Percentiles rank a stretch among this genome's conserved stretches.
Conservation (phyloP, 2,888 invertebrate genomes). For the Acanthococcus lagerstroemiae region DNA sequence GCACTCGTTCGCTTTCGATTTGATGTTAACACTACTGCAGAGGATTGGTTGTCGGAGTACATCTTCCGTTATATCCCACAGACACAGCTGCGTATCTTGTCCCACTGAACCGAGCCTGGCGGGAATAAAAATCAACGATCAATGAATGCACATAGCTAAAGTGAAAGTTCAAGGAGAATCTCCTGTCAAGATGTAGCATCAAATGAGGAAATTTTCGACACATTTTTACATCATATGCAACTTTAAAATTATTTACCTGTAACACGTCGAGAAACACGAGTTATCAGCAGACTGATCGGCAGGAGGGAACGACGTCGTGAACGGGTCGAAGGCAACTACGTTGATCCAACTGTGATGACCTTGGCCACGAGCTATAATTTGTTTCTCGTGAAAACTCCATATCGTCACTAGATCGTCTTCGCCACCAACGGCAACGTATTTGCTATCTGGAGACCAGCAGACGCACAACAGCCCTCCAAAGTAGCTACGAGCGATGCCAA, state of each 20-base stretch:
- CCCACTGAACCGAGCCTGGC: slow-evolving; percentile 80
- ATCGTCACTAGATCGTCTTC: slow-evolving; percentile 98
- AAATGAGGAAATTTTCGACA: no score
- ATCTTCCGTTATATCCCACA: slow-evolving; percentile 98
- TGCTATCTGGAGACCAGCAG: slow-evolving; percentile 95
- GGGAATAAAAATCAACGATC: background rate
- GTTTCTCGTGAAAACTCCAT: slow-evolving; percentile 83
- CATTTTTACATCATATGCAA: no score
- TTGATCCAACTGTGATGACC: slow-evolving; percentile 98
- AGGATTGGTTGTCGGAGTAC: slow-evolving; percentile 47
- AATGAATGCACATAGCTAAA: background rate
- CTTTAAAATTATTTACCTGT: no score
- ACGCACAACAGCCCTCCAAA: slow-evolving; percentile 97
- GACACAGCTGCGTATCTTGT: slow-evolving; percentile 93
- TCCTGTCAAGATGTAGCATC: no score
- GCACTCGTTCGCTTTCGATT: slow-evolving; percentile 21
- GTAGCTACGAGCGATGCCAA: slow-evolving; percentile 88
- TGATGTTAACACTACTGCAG: slow-evolving; percentile 20
- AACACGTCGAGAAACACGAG: slow-evolving; percentile 51
- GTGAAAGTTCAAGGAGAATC: no score
- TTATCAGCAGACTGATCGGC: slow-evolving; percentile 8
- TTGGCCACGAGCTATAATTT: slow-evolving; percentile 94
- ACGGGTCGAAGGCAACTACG: slow-evolving; percentile 85
- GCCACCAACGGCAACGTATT: slow-evolving; percentile 91
- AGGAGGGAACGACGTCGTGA: slow-evolving; percentile 2